These are phyloP conservation scores for Euleptes europaea DNA, from an alignment of 2,113 vertebrate species.

Conservation along the genomic window DNA sequence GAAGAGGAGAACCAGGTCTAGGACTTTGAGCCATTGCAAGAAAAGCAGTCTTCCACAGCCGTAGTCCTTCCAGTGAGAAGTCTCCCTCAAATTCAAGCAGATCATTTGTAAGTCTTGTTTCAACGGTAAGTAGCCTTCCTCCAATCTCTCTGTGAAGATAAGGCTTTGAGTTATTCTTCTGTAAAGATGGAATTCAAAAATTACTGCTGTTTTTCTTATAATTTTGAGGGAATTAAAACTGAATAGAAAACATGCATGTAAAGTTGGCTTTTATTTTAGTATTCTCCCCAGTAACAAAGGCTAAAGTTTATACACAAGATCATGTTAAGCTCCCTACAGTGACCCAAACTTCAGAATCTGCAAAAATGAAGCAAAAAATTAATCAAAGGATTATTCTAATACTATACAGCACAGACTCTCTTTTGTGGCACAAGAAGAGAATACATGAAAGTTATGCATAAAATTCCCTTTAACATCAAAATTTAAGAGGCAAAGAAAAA, in stretches of 20 bases:
- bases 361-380: not conserved
- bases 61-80: conserved; percentile 90
- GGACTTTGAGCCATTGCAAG: conserved; percentile 89
- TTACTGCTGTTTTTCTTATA: not conserved
- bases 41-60: conserved; percentile 95
- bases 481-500: not conserved
- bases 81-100: conserved; percentile 92
- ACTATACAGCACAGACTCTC: not conserved
- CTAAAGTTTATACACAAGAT: not conserved
- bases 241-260: not conserved
- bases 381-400: not conserved
- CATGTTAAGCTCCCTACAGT: not conserved
- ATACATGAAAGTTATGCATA: not conserved
- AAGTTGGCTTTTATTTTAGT: not conserved
- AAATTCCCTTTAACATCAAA: not conserved
- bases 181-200: conserved; percentile 43
- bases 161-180: conserved; percentile 52
- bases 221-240: not conserved
- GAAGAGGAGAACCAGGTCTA: conserved; percentile 75
- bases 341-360: not conserved
- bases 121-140: conserved; percentile 86
- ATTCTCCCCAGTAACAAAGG: not conserved
- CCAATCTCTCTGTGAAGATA: conserved; percentile 87
- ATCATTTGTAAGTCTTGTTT: conserved; percentile 87
- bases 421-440: not conserved